A percentile compares a stretch with the other conserved stretches of the same genome.
Conservation (phyloP, 2,888 invertebrate species). For the Sinopyrophorus schimmeli region DNA sequence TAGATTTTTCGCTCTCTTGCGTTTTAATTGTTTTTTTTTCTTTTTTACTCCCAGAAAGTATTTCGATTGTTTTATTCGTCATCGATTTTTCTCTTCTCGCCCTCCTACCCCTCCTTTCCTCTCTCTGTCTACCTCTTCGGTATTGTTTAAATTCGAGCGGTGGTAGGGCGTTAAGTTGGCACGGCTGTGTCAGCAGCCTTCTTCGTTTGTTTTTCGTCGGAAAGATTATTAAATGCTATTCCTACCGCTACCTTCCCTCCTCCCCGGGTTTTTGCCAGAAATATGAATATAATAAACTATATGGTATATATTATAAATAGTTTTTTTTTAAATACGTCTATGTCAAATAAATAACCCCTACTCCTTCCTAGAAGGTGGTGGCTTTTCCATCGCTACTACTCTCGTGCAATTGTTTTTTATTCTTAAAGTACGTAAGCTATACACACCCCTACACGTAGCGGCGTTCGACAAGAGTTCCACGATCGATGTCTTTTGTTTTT, state of each 20-base stretch:
- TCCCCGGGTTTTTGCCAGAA: constrained; percentile 50
- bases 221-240: too few relatives aligned
- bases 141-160: constrained; percentile 11
- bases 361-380: constrained; percentile 31
- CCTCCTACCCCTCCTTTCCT: constrained; percentile 1
- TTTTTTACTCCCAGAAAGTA: too few relatives aligned
- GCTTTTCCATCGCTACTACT: constrained; percentile 30
- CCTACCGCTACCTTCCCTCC: constrained; percentile 42
- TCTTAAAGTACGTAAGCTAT: background rate
- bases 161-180: too few relatives aligned
- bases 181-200: too few relatives aligned
- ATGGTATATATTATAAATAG: too few relatives aligned
- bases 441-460: constrained; percentile 18
- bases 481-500: constrained; percentile 21
- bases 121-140: background rate
- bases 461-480: constrained; percentile 33
- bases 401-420: constrained; percentile 23
- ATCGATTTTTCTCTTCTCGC: constrained; percentile 4
- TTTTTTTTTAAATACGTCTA: too few relatives aligned
- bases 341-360: constrained; percentile 53
- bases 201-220: too few relatives aligned
- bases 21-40: constrained; percentile 33
- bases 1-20: constrained; percentile 35
- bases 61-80: constrained; percentile 31
- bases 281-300: constrained; percentile 52